Conservation (phyloP, 2,797 vertebrate genomes). For the Trematomus bernacchii region DNA sequence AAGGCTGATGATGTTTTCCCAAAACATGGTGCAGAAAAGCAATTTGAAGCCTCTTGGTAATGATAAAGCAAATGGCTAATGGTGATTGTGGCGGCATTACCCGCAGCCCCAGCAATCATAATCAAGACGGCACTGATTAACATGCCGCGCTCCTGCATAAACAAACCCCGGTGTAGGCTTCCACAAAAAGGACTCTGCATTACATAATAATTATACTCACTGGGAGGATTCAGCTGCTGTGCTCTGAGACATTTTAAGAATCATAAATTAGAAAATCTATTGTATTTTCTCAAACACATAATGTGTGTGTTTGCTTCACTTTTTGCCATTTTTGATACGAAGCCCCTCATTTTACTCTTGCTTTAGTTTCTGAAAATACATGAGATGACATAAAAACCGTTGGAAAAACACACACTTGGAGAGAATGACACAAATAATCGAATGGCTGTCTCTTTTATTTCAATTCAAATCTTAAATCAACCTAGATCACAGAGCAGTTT, state of each 20-base stretch:
- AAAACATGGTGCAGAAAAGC: slow-evolving; percentile 51
- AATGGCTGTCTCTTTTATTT: slow-evolving; percentile 31
- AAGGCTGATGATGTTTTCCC: slow-evolving; percentile 65
- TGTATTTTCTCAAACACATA: not conserved
- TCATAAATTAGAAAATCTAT: slow-evolving; percentile 7
- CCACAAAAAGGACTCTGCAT: slow-evolving; percentile 57
- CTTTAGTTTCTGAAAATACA: slow-evolving; percentile 19
- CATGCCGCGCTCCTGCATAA: slow-evolving; percentile 65
- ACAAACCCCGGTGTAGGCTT: slow-evolving; percentile 64
- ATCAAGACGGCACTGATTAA: slow-evolving; percentile 80
- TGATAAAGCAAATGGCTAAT: slow-evolving; percentile 72
- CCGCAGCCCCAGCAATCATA: slow-evolving; percentile 72
- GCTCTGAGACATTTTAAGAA: slow-evolving; percentile 46
- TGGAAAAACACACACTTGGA: not conserved
- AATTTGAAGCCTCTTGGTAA: slow-evolving; percentile 63
- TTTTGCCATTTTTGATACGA: slow-evolving; percentile 2
- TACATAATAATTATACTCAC: slow-evolving; percentile 70
- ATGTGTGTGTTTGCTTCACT: not conserved
- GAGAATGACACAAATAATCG: not conserved
- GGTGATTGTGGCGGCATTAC: slow-evolving; percentile 64
- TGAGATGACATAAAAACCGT: not conserved
- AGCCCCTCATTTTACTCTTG: not conserved
- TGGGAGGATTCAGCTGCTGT: slow-evolving; percentile 56
- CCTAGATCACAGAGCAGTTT: slow-evolving; percentile 53
- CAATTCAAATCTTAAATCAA: slow-evolving; percentile 19